Evolutionary conservation across 1,140 invertebrate genomes (phyloP).

Genomic region (Trichonephila clavata): DNA sequence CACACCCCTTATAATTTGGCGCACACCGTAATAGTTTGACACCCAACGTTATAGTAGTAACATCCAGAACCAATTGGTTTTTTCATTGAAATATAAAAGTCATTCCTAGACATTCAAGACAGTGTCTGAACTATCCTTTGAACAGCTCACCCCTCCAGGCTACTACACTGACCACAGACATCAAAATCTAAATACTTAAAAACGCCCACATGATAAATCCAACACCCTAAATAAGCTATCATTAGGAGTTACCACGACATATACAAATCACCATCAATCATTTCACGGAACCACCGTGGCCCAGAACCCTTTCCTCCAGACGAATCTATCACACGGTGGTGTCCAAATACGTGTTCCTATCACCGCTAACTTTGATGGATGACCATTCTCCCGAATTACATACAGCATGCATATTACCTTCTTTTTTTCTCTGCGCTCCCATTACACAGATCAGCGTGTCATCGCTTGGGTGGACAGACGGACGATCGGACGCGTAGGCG

Average conservation of each 20-base stretch:
- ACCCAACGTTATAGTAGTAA: too few species aligned
- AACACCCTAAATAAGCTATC: neutral
- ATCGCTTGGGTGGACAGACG: neutral
- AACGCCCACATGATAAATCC: neutral
- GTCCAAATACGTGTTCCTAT: conserved; percentile 7
- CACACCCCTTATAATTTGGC: too few species aligned
- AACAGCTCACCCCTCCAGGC: too few species aligned
- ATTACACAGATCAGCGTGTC: neutral
- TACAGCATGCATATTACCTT: neutral
- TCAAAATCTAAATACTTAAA: neutral
- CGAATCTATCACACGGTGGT: neutral
- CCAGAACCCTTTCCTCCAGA: neutral
- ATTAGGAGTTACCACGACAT: neutral
- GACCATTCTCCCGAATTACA: neutral
- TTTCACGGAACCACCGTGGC: neutral
- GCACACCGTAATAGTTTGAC: too few species aligned
- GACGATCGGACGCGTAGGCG: neutral
- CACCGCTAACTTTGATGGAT: neutral
- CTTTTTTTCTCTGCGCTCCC: neutral
- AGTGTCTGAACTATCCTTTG: too few species aligned
- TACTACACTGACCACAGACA: neutral
- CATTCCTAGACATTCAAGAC: too few species aligned
- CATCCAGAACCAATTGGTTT: too few species aligned
- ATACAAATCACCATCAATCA: neutral
- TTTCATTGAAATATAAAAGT: too few species aligned